phyloP scores from a whole-genome alignment of 2,113 vertebrate species.

The Xenus cinereus region DNA sequence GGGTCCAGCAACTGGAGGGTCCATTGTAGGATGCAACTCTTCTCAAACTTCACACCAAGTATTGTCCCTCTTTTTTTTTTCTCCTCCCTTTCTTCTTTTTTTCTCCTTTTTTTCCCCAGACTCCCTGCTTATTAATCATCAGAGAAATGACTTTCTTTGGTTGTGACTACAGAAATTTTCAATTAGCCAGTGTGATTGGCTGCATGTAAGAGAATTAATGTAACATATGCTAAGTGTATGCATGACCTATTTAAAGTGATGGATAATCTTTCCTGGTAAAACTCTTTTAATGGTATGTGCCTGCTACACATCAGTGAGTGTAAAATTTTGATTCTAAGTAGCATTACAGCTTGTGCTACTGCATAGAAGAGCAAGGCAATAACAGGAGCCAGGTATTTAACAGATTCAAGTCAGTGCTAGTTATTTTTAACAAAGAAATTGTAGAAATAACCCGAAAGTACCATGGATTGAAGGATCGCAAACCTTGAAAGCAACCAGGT shows the following conservation, averaged over 20 bases:
- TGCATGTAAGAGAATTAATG: slow-evolving; percentile 2
- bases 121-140: not conserved
- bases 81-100: not conserved
- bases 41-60: not conserved
- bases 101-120: not conserved
- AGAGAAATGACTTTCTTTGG: not conserved
- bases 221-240: slow-evolving; percentile 60
- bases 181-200: not conserved
- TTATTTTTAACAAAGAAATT: not conserved
- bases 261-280: slow-evolving; percentile 47
- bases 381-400: not conserved
- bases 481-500: not conserved
- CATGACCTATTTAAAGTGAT: slow-evolving; percentile 62
- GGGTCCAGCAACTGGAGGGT: not conserved
- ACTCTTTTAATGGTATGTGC: slow-evolving; percentile 8
- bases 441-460: not conserved
- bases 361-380: not conserved
- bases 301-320: slow-evolving; percentile 11
- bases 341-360: not conserved
- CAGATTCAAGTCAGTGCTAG: not conserved
- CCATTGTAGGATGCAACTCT: no score
- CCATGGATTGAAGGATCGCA: not conserved
- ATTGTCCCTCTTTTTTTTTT: not conserved
- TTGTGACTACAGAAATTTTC: not conserved
- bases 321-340: slow-evolving; percentile 38